A percentile compares a stretch with the other conserved stretches of the same genome.
Evolutionary conservation across 1,140 invertebrate species (phyloP).

Genomic region (Coptotermes formosanus): DNA sequence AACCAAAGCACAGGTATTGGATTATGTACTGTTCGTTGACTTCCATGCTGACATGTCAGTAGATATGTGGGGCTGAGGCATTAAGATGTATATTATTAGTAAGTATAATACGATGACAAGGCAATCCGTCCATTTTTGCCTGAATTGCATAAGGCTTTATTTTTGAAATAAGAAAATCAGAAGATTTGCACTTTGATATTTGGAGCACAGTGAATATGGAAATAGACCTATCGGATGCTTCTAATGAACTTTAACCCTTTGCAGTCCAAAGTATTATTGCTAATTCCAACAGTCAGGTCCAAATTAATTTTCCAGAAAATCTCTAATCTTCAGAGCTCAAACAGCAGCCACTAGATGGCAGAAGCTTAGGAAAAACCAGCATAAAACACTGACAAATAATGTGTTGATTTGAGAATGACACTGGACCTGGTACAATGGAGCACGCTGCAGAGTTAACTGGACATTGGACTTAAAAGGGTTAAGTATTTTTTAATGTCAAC

Average conservation of each 20-base stretch:
- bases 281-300: no score
- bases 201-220: neutral
- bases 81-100: slow-evolving; percentile 11
- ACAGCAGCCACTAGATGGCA: no score
- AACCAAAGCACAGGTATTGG: neutral
- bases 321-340: no score
- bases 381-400: no score
- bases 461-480: no score
- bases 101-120: neutral
- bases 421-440: no score
- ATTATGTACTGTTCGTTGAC: neutral
- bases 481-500: no score
- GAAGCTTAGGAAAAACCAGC: no score
- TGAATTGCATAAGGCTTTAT: neutral
- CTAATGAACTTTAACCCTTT: neutral
- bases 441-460: no score
- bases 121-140: slow-evolving; percentile 12
- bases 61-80: neutral
- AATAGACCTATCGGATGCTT: neutral
- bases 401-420: no score
- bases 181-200: neutral
- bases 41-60: neutral
- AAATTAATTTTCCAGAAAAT: no score
- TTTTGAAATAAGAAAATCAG: neutral
- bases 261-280: no score